Evolutionary conservation across 1,140 invertebrate species (phyloP), one percentile per base, ranked within the genome.

Genomic region (Odontomachus brunneus): DNA sequence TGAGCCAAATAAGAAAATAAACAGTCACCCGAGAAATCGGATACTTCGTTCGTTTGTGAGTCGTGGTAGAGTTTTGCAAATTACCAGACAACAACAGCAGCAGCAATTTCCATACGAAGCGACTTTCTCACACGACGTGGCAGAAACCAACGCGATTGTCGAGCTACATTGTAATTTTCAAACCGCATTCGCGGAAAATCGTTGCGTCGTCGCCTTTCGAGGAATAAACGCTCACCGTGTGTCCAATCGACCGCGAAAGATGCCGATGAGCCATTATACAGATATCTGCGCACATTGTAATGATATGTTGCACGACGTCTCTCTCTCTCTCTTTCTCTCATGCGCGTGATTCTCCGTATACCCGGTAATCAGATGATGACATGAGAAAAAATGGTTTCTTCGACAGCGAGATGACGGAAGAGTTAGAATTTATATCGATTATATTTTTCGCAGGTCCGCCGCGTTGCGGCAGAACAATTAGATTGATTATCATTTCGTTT

Each of bases 161-260:
- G 57, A 48, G 51, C 73, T 51, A 24, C 55, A 26, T 80, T 71
- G 65, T 38, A 87, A 88, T 88, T 87, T 81, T 69, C 69, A 71
- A 84, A 81, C 19, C 55, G 57, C 73, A 63, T 82, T 76, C 60
- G 57, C 24, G 51, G 67, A 51, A 78, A 57, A 62, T 67, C 22
- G 63, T 57, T 59, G 14, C 24, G 17, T n/a, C 17, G 51, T 19
- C 48, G 7, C 24, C 57, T 53, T 74, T 38, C 38, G 51, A n/a
- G 12, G 55, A 44, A 71, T 65, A 22, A n/a, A 59, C 75, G 26
- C 24, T 71, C 65, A 9, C 19, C 49, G 57, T 11, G n/a, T 24
- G 49, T 44, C 49, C 49, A 63, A 83, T 86, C 55, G 49, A 71
- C 59, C 38, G 84, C 53, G 53, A 66, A 86, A 69, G 63, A 66